A percentile compares a stretch with the other conserved stretches of the same genome.
Evolutionary conservation across 2,888 invertebrate species (phyloP).

Genomic region (Apodemia duryi): DNA sequence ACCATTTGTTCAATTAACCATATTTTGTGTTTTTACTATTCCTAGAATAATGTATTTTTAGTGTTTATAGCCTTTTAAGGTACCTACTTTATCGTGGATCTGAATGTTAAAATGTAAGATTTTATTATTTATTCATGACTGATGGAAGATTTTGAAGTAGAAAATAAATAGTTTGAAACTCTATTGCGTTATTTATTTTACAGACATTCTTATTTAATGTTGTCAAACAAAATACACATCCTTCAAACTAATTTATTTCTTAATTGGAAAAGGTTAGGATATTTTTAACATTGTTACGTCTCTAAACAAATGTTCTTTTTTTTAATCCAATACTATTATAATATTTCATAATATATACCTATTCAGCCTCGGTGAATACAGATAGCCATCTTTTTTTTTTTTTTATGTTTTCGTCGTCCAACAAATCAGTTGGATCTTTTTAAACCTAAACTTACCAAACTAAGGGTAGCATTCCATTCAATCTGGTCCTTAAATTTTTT

Average conservation of each 20-base stretch:
- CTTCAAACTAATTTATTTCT: neutral
- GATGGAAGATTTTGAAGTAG: constrained; percentile 35
- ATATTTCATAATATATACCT: neutral
- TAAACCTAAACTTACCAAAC: neutral
- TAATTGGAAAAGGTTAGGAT: neutral
- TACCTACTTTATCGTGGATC: constrained; percentile 39
- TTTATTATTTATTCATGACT: constrained; percentile 45
- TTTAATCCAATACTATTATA: neutral
- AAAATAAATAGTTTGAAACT: constrained; percentile 25
- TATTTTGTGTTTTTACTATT: constrained; percentile 19
- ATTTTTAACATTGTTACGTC: neutral
- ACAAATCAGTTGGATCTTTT: neutral
- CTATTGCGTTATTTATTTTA: constrained; percentile 29
- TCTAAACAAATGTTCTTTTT: neutral
- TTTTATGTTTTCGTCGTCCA: neutral
- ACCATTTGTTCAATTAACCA: neutral
- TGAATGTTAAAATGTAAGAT: constrained; percentile 43
- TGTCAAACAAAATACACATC: neutral
- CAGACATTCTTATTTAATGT: constrained; percentile 17
- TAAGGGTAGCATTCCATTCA: neutral
- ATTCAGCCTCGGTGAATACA: neutral
- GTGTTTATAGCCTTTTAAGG: constrained; percentile 32
- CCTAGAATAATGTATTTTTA: constrained; percentile 27
- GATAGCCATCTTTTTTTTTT: neutral
- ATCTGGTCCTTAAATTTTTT: neutral